Base-by-base conservation (phyloP, 2,888 invertebrate species). In the Synanthedon andrenaeformis region DNA sequence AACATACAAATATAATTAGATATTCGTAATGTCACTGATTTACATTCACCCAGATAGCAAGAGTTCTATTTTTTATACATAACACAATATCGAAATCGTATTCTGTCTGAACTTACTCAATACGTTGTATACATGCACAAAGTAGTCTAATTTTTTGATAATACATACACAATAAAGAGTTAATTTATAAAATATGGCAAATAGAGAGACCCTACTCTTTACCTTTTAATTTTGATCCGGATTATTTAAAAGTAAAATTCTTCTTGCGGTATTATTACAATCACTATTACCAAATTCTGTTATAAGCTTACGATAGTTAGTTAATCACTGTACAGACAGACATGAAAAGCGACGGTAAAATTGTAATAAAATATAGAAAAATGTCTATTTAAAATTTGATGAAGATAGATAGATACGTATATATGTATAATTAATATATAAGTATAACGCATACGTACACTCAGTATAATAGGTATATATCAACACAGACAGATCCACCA, bases 161-260 rank as follows among this genome's bases (percentile, higher is more conserved):
- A 67, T 58, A 69, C 60, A 59, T 64, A 54, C 17, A 71, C 73
- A 75, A 71, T 76, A 75, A 76, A 74, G 76, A 74, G 75, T 64
- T 76, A 84, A 74, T 74, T 64, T 69, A 69, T 69, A 79, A 85
- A 86, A 85, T 86, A 86, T 85, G 85, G 85, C 83, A 84, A 83
- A 78, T 71, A 69, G 66, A 23, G 28, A 45, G 50, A 53, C 50
- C 53, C 53, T 55, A 70, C 58, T 63, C 66, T 65, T 66, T 69
- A 68, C 67, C 76, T 71, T 80, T 69, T 69, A 62, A 61, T 68
- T 69, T 64, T 67, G 59, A 64, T 61, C 70, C 63, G 68, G 74
- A 69, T 72, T 74, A 63, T 65, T 67, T 58, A 62, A 63, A 60
- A 58, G 23, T 62, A 64, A 66, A 45, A n/a, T 45, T 35, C 14